Percentiles rank a stretch among this genome's conserved stretches.
Evolutionary conservation across 2,113 vertebrate species (phyloP).

Genomic region (Rousettus leschenaultii): DNA sequence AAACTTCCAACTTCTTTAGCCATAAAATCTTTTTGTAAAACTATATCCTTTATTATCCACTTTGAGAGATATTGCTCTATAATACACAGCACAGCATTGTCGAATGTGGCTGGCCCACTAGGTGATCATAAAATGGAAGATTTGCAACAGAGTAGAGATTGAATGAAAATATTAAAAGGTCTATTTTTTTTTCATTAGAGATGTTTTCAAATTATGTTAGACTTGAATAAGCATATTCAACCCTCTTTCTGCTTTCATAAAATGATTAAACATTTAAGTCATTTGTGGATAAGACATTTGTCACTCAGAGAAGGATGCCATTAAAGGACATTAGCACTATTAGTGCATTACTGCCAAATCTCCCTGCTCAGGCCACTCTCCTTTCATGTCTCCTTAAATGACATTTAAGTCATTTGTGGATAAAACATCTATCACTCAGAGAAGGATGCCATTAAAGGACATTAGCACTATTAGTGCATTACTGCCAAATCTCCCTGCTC

Average conservation of each 20-base stretch:
- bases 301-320: not conserved
- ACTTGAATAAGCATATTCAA: not conserved
- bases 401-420: not conserved
- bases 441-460: not conserved
- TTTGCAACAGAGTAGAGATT: not conserved
- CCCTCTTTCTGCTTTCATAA: not conserved
- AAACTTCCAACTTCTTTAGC: not conserved
- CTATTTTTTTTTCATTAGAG: not conserved
- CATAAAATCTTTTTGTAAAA: not conserved
- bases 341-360: not conserved
- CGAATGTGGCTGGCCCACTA: not conserved
- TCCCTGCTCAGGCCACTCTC: not conserved
- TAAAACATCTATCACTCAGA: not conserved
- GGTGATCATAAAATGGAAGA: not conserved
- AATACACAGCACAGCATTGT: too few species aligned
- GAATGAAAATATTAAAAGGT: not conserved
- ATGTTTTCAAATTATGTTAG: not conserved
- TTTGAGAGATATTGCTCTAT: not conserved
- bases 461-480: fast-evolving
- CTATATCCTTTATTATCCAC: not conserved
- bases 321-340: not conserved
- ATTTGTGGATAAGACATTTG: not conserved
- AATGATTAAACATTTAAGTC: not conserved
- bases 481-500: not conserved
- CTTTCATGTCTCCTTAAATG: not conserved